These are phyloP conservation scores for Andrena bucephala DNA, from an alignment of 2,888 invertebrate species.

Conservation along the genomic window DNA sequence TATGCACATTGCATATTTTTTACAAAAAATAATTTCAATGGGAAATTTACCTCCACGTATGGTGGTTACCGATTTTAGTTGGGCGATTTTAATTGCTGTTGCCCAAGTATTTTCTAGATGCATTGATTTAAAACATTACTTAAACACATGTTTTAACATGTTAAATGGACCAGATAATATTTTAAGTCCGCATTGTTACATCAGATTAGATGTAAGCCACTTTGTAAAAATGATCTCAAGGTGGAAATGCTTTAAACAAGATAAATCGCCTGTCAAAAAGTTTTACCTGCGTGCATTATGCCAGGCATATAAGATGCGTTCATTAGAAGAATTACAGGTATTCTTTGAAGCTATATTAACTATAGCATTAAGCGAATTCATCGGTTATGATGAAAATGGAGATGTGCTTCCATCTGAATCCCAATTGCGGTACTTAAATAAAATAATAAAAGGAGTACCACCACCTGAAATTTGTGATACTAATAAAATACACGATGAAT, in stretches of 20 bases:
- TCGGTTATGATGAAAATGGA: slow-evolving; percentile 46
- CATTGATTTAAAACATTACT: slow-evolving; percentile 46
- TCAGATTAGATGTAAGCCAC: slow-evolving; percentile 62
- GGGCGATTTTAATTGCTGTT: slow-evolving; percentile 36
- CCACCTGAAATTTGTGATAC: too few species aligned
- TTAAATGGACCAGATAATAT: slow-evolving; percentile 3
- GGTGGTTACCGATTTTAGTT: too few species aligned
- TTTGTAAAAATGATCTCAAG: slow-evolving; percentile 54
- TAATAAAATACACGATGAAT: too few species aligned
- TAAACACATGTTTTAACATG: slow-evolving; percentile 56
- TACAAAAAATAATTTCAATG: slow-evolving; percentile 36
- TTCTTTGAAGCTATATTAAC: slow-evolving; percentile 58
- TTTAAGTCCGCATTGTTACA: slow-evolving; percentile 26
- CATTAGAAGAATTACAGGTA: slow-evolving; percentile 31
- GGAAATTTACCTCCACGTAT: slow-evolving; percentile 24
- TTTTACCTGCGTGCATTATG: slow-evolving; percentile 54
- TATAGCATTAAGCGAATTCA: slow-evolving; percentile 53
- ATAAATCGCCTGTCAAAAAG: slow-evolving; percentile 31
- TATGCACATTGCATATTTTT: slow-evolving; percentile 50
- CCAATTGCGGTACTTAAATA: slow-evolving; percentile 42
- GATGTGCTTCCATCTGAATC: slow-evolving; percentile 39
- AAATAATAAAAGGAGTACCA: slow-evolving; percentile 4
- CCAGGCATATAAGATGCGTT: slow-evolving; percentile 55
- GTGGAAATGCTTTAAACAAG: slow-evolving; percentile 49
- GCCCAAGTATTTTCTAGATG: slow-evolving; percentile 59